These are phyloP conservation scores for Girardinus metallicus DNA, from an alignment of 2,797 vertebrate genomes.

Conservation along the genomic window DNA sequence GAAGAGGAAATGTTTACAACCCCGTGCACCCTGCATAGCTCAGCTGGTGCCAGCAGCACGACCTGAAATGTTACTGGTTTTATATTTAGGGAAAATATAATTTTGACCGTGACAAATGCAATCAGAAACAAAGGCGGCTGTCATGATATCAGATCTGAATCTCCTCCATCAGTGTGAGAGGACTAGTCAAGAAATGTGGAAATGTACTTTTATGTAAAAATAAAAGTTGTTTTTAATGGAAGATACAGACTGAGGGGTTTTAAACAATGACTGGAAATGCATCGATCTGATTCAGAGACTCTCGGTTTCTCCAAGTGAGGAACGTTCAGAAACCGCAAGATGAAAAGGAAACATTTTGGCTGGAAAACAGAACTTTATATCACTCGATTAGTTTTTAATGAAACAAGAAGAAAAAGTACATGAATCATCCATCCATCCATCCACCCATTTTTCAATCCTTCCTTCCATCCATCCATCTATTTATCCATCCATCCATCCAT, in stretches of 20 bases:
- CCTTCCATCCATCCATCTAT: background rate
- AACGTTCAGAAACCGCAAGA: background rate
- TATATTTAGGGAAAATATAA: constrained; percentile 4
- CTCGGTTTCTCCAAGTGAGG: background rate
- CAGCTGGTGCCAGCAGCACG: constrained; percentile 46
- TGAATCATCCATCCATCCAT: background rate
- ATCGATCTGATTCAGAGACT: background rate
- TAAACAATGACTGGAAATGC: constrained; percentile 12
- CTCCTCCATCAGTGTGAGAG: constrained; percentile 4
- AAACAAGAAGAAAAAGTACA: background rate
- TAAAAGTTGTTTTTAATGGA: background rate
- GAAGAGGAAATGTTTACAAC: constrained; percentile 70
- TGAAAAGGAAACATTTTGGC: background rate
- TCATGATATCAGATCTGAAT: constrained; percentile 14
- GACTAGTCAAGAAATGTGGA: background rate
- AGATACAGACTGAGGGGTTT: constrained; percentile 6
- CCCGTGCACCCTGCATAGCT: constrained; percentile 58
- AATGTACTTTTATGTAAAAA: constrained; percentile 4
- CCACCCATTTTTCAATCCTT: background rate
- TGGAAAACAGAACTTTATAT: background rate
- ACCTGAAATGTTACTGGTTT: constrained; percentile 25
- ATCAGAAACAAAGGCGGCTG: constrained; percentile 6
- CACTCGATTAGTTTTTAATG: background rate
- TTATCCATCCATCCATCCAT: background rate
- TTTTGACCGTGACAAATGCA: constrained; percentile 1